Evolutionary conservation across 1,140 invertebrate genomes (phyloP).

Genomic region (Drosophila quadrilineata): DNA sequence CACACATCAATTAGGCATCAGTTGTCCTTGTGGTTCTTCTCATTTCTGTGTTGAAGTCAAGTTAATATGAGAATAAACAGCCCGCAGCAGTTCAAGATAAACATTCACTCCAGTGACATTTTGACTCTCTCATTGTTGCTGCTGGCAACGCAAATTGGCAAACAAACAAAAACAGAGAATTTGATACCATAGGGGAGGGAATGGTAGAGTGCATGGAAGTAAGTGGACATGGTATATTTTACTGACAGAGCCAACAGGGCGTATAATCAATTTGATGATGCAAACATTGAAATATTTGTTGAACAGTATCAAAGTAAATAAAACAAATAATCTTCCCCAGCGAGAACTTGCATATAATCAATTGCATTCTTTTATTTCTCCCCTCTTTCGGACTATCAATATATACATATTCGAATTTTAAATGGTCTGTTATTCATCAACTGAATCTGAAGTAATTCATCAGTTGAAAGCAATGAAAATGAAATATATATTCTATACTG

Average conservation of each 20-base stretch:
- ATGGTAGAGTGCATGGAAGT: background rate
- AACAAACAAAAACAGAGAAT: conserved; percentile 4
- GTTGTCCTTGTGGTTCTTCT: background rate
- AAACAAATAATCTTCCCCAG: background rate
- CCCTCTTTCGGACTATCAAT: background rate
- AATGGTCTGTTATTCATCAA: background rate
- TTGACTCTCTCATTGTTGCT: conserved; percentile 17
- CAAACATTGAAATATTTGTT: conserved; percentile 3
- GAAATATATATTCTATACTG: background rate
- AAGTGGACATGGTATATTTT: too few relatives aligned
- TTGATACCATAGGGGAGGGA: background rate
- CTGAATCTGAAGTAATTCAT: background rate
- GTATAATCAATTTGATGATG: background rate
- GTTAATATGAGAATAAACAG: conserved; percentile 22
- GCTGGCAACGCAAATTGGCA: conserved; percentile 30
- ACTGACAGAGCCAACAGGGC: background rate
- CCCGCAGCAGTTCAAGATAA: conserved; percentile 28
- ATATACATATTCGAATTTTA: background rate
- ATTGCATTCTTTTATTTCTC: background rate
- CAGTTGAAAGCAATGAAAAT: background rate
- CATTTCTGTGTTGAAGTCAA: conserved; percentile 6
- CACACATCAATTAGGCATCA: conserved; percentile 37
- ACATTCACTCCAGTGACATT: conserved; percentile 25
- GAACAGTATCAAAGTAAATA: background rate
- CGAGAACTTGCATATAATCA: background rate